Evolutionary conservation across 2,113 vertebrate species (phyloP), one percentile per base, ranked within the genome.

Genomic region (Aegotheles bennettii): DNA sequence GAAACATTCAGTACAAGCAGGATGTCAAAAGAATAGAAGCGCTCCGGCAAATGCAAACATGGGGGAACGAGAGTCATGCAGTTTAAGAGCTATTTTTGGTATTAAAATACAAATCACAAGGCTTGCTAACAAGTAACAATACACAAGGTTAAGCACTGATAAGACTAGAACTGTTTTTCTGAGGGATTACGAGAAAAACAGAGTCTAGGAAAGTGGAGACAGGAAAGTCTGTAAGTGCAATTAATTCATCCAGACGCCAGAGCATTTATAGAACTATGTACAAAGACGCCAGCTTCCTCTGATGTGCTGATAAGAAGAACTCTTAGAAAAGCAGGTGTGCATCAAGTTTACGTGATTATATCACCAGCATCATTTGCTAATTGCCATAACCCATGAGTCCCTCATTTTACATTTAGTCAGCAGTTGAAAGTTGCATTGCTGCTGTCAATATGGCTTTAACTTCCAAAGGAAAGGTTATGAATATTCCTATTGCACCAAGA

Each of bases 341-440:
- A 50, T n/a, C 11, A 28, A n/a, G n/a, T 74, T 84, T 53, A 80
- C 16, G 9, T 8, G 13, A 51, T 65, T 65, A 65, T 13, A 81
- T 38, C 38, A 68, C 4, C 31, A 42, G 68, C 50, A 69, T 48
- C 3, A 2, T 65, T 77, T 67, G 11, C 25, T 69, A 89, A 84
- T 42, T 80, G 59, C 42, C 38, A 57, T 48, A 80, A 83, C 6
- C 23, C 4, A 0, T 10, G 16, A 74, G 3, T 61, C 40, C 15
- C 14, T 67, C 20, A 54, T 82, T 89, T 84, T 42, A 71, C 40
- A 65, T 74, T 38, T 20, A 65, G 18, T 33, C 63, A 36, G 33
- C 6, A 29, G 48, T 33, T 0, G 0, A 25, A 87, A 75, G 13
- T 7, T 48, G 15, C 16, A 38, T 21, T 82, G 21, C 50, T 76